A percentile compares a stretch with the other conserved stretches of the same genome.
These are phyloP conservation scores for Drosophila nigritarsus DNA, from an alignment of 2,888 invertebrate species.

Conservation along the genomic window DNA sequence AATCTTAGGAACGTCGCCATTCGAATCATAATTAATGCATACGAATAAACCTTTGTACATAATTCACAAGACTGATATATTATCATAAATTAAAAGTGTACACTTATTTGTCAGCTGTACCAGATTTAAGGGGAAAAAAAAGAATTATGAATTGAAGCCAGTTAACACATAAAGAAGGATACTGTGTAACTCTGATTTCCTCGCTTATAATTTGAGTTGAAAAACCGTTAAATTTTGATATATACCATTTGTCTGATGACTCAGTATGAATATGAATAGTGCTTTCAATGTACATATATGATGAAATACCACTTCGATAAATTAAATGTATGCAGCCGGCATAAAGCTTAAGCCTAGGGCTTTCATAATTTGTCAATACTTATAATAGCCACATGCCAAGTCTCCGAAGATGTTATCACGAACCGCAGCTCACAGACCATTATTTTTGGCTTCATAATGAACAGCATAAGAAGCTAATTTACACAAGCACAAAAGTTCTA, in stretches of 20 bases:
- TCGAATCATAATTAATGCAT: not conserved
- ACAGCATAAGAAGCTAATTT: slow-evolving; percentile 56
- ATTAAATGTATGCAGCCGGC: slow-evolving; percentile 15
- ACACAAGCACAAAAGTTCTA: slow-evolving; percentile 43
- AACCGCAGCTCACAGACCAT: slow-evolving; percentile 12
- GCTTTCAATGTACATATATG: not conserved
- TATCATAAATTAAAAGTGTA: not conserved
- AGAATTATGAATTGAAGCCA: not conserved
- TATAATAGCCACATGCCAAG: slow-evolving; percentile 31
- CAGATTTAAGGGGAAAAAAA: not conserved
- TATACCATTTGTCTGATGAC: not conserved
- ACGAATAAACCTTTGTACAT: not conserved
- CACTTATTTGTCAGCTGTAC: not conserved
- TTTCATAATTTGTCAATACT: slow-evolving; percentile 36
- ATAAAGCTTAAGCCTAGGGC: slow-evolving; percentile 17
- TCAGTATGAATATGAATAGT: not conserved
- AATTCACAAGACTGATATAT: slow-evolving; percentile 45
- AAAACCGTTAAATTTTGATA: not conserved
- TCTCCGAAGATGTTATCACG: not conserved
- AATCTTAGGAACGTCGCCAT: not conserved
- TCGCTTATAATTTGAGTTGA: not conserved
- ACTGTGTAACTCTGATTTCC: not conserved
- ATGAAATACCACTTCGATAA: slow-evolving; percentile 24
- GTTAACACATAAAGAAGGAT: not conserved
- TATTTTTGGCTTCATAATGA: slow-evolving; percentile 36